These are phyloP conservation scores for Trematomus bernacchii DNA, from an alignment of 2,797 vertebrate species.

Conservation along the genomic window DNA sequence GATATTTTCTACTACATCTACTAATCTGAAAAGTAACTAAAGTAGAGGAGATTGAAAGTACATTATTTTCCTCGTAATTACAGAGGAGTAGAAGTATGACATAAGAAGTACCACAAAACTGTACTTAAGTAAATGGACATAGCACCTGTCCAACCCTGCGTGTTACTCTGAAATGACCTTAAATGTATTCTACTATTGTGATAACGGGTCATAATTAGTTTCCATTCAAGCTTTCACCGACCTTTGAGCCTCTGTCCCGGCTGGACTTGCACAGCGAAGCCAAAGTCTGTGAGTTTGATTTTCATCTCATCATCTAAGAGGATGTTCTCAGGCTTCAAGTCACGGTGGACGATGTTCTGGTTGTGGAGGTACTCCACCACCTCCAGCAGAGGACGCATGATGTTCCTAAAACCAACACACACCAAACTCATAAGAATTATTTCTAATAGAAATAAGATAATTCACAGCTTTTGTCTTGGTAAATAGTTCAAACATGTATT, in stretches of 20 bases:
- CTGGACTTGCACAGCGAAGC: constrained; percentile 91
- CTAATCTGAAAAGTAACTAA: no score
- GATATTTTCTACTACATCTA: no score
- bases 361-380: constrained; percentile 92
- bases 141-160: no score
- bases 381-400: constrained; percentile 94
- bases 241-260: constrained; percentile 90
- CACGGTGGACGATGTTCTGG: constrained; percentile 94
- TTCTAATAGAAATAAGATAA: background rate
- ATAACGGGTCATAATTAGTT: background rate
- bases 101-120: no score
- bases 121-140: no score
- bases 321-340: constrained; percentile 98
- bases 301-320: constrained; percentile 96
- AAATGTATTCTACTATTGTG: background rate
- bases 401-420: constrained; percentile 85
- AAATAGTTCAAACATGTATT: background rate
- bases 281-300: constrained; percentile 98
- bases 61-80: no score
- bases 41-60: no score
- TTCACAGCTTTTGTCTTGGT: background rate
- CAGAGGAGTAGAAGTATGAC: no score
- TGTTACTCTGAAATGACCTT: background rate
- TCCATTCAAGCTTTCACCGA: constrained; percentile 58
- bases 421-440: background rate